Conservation (phyloP, 2,888 invertebrate genomes). For the Noctua pronuba region DNA sequence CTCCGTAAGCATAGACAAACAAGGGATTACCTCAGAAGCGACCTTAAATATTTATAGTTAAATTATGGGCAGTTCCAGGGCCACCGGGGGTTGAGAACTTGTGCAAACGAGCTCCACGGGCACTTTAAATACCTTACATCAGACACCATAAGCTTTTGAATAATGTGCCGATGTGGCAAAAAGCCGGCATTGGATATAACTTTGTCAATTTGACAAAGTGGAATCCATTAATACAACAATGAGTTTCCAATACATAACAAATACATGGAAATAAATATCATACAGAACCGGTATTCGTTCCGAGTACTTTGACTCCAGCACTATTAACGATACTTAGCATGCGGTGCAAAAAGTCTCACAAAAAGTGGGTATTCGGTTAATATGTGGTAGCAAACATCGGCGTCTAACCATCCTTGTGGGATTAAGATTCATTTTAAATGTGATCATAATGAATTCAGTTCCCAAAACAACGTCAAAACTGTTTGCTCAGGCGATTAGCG, state of each 20-base stretch:
- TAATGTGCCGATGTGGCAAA: constrained; percentile 31
- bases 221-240: constrained; percentile 45
- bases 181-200: constrained; percentile 9
- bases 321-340: constrained; percentile 58
- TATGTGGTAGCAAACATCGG: constrained; percentile 53
- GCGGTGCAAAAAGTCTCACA: constrained; percentile 55
- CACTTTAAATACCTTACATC: constrained; percentile 36
- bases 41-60: constrained; percentile 57
- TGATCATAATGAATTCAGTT: constrained; percentile 54
- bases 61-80: constrained; percentile 44
- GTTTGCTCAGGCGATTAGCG: constrained; percentile 82
- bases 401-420: constrained; percentile 50
- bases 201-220: constrained; percentile 44
- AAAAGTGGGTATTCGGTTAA: constrained; percentile 62
- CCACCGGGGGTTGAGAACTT: constrained; percentile 37
- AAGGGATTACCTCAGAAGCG: constrained; percentile 43
- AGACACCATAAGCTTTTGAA: constrained; percentile 37
- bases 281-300: constrained; percentile 51
- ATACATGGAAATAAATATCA: constrained; percentile 42
- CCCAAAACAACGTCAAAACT: constrained; percentile 72
- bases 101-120: constrained; percentile 22
- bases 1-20: constrained; percentile 41
- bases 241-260: constrained; percentile 36
- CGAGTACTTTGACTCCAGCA: constrained; percentile 52
- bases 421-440: constrained; percentile 53